Base-by-base conservation (phyloP, 2,888 invertebrate species). In the Tiliacea aurago region DNA sequence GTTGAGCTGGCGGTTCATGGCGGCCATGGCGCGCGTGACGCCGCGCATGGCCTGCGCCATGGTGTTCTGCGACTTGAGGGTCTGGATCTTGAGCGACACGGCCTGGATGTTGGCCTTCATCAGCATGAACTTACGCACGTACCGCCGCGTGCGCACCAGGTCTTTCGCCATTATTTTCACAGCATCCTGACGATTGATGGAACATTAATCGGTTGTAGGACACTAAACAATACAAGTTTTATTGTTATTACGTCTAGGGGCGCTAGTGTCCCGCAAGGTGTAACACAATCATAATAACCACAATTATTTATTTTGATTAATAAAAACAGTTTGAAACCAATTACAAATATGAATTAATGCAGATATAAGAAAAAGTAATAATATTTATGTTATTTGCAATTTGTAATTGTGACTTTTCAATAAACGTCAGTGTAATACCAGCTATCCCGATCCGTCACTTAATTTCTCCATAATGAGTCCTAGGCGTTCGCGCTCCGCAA, bases 41-140 rank as follows among this genome's bases (percentile, higher is more conserved):
- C 99, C 99, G 93, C 98, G 98, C 99, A 99, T 99, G 0, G 99
- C 99, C 95, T 99, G 98, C 33, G 99, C 99, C 99, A 99, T 99
- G 10, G 99, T 98, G 96, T 99, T 99, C 96, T 99, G 99, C 11
- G 99, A 99, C 93, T 99, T 98, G 33, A 99, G 97, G 0, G 99
- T 99, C 96, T 99, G 99, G 81, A 99, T 99, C 97, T 99, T 99
- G 71, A 99, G 97, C 0, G 99, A 98, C 18, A 99, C 99, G 0
- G 99, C 99, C 95, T 99, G 99, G 88, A 99, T 99, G 94, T 99
- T 99, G 1, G 99, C 99, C 93, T 99, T 98, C 99, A 99, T 99
- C 84, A 99, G 94, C 98, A 99, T 99, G 93, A 99, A 99, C 95
- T 99, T 99, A 94, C 99, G 99, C 67, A 98, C 98, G 90, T 99